Evolutionary conservation across 2,113 vertebrate species (phyloP).

Genomic region (Paratilapia polleni): DNA sequence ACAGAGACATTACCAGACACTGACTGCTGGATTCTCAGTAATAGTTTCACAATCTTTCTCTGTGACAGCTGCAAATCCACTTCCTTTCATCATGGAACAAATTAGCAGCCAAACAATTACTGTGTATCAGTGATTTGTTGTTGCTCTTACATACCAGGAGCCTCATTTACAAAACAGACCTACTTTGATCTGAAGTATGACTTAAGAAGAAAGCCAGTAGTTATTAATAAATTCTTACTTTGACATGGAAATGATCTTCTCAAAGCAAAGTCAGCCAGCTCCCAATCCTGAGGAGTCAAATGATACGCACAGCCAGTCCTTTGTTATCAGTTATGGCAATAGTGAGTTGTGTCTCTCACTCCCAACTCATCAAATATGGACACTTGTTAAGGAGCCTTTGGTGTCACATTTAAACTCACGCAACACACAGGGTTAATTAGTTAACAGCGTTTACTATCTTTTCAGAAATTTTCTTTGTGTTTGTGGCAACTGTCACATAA

Average conservation of each 20-base stretch:
- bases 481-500: no score
- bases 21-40: neutral
- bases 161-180: neutral
- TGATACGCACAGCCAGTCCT: neutral
- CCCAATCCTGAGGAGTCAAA: no score
- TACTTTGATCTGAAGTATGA: neutral
- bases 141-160: no score
- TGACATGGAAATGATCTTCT: neutral
- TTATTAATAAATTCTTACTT: neutral
- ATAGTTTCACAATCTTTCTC: neutral
- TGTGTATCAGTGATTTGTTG: neutral
- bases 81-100: neutral
- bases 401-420: rapidly evolving
- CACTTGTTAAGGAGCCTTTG: no score
- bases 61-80: neutral
- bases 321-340: neutral
- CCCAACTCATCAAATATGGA: neutral
- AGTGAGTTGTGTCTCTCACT: neutral
- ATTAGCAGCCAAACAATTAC: neutral
- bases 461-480: neutral
- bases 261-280: neutral
- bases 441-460: neutral
- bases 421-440: no score
- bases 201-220: neutral
- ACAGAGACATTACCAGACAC: neutral